Conservation (phyloP, 2,888 invertebrate species). For the Acheta domesticus region DNA sequence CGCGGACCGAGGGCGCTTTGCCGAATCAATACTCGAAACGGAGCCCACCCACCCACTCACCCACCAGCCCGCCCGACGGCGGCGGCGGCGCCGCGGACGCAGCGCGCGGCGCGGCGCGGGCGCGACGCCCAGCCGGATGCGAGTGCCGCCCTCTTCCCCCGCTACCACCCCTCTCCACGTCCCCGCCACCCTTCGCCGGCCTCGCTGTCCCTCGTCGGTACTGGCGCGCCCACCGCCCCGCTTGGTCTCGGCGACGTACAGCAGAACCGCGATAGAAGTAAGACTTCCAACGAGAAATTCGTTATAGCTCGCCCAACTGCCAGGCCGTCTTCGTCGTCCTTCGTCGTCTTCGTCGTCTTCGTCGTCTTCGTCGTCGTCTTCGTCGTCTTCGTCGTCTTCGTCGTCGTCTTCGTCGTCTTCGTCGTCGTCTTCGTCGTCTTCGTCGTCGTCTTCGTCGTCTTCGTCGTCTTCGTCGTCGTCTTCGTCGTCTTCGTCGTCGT, state of each 20-base stretch:
- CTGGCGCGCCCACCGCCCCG: background rate
- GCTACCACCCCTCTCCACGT: background rate
- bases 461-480: no score
- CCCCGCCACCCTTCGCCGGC: background rate
- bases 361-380: background rate
- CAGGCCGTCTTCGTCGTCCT: background rate
- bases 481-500: no score
- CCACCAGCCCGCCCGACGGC: background rate
- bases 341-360: background rate
- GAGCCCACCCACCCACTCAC: background rate
- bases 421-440: no score
- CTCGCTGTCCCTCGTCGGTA: background rate
- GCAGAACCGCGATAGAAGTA: background rate
- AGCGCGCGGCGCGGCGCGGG: background rate
- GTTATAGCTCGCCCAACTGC: background rate
- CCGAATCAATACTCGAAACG: background rate
- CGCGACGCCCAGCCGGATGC: slow-evolving; percentile 2
- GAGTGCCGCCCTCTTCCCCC: background rate
- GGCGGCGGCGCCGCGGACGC: background rate
- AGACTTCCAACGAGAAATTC: background rate
- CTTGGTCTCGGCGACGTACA: no score
- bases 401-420: no score
- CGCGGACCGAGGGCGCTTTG: background rate
- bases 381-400: background rate
- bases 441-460: no score